Percentiles rank a stretch among this genome's conserved stretches.
Conservation (phyloP, 2,797 vertebrate species). For the Echiichthys vipera region DNA sequence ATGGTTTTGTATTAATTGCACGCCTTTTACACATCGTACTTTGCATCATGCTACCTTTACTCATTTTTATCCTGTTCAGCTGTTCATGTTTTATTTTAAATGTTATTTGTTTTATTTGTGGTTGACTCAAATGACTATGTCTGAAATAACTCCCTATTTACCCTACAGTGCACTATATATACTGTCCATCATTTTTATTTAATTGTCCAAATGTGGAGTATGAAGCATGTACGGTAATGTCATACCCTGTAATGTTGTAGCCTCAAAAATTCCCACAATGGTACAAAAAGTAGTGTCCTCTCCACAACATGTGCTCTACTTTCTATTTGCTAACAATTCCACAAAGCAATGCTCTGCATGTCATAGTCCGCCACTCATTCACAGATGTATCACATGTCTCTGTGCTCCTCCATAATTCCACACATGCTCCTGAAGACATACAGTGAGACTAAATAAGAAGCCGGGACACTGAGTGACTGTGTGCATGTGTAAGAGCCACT, state of each 20-base stretch:
- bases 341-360: neutral
- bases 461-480: constrained; percentile 34
- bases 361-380: neutral
- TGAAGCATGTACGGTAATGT: neutral
- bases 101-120: too few relatives aligned
- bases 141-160: neutral
- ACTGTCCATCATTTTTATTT: neutral
- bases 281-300: neutral
- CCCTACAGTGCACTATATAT: neutral
- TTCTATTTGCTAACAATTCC: neutral
- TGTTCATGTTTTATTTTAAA: too few relatives aligned
- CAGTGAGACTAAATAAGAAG: constrained; percentile 51
- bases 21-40: too few relatives aligned
- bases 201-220: neutral
- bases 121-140: neutral
- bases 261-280: neutral
- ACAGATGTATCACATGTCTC: constrained; percentile 36
- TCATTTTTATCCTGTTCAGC: too few relatives aligned
- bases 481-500: constrained; percentile 51
- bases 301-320: neutral
- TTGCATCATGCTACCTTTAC: too few relatives aligned
- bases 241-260: neutral
- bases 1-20: too few relatives aligned
- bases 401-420: constrained; percentile 59
- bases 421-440: constrained; percentile 73